These are phyloP conservation scores for Orchestes rusci DNA, from an alignment of 2,888 invertebrate genomes.

Conservation along the genomic window DNA sequence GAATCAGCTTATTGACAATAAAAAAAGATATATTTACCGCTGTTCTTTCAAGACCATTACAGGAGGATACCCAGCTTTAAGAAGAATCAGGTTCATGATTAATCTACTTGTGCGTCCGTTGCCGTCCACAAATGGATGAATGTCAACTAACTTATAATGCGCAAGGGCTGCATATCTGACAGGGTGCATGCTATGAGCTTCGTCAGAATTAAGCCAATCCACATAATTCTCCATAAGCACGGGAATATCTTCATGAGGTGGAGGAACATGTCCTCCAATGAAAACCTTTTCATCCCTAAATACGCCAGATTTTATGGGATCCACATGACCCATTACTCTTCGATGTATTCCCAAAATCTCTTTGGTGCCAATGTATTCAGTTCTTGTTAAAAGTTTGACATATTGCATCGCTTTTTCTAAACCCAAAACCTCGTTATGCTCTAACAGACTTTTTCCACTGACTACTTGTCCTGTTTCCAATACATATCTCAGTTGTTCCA, in stretches of 20 bases:
- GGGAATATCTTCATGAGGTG: slow-evolving; percentile 74
- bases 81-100: slow-evolving; percentile 91
- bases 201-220: slow-evolving; percentile 89
- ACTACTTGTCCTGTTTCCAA: slow-evolving; percentile 85
- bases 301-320: slow-evolving; percentile 84
- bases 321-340: slow-evolving; percentile 89
- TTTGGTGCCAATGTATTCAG: slow-evolving; percentile 69
- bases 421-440: slow-evolving; percentile 95
- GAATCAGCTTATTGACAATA: too few relatives aligned
- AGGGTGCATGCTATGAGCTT: slow-evolving; percentile 55
- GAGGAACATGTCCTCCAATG: slow-evolving; percentile 92
- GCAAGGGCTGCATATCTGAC: slow-evolving; percentile 86
- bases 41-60: slow-evolving; percentile 89
- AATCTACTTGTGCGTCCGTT: slow-evolving; percentile 93
- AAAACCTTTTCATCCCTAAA: slow-evolving; percentile 79
- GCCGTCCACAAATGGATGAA: slow-evolving; percentile 96
- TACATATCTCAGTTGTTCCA: slow-evolving; percentile 84
- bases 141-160: slow-evolving; percentile 93
- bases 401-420: slow-evolving; percentile 93
- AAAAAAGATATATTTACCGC: slow-evolving; percentile 38
- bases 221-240: slow-evolving; percentile 80
- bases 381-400: slow-evolving; percentile 70
- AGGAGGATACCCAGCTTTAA: slow-evolving; percentile 94
- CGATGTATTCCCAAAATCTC: slow-evolving; percentile 91
- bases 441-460: slow-evolving; percentile 85